Conservation (phyloP, 2,797 vertebrate genomes). For the Pantherophis vulpinus region DNA sequence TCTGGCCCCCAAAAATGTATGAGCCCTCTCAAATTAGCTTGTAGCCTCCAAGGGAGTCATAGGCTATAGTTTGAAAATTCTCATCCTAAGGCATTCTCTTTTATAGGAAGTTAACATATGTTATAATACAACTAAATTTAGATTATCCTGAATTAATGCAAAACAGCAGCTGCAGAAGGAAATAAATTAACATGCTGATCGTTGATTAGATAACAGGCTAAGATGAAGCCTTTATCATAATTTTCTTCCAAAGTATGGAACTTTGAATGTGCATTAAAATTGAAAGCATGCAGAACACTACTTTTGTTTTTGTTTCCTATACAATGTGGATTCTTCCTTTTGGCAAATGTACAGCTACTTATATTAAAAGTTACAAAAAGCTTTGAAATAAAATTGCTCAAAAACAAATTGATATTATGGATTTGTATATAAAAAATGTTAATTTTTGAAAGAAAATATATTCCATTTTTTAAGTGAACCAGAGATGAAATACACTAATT, state of each 20-base stretch:
- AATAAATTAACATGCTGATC: background rate
- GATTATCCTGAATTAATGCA: background rate
- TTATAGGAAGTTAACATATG: background rate
- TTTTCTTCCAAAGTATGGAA: background rate
- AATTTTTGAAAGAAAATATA: background rate
- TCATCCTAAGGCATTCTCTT: background rate
- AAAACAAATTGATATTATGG: constrained; percentile 36
- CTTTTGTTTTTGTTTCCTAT: background rate
- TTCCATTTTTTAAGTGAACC: constrained; percentile 46
- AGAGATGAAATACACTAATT: constrained; percentile 60
- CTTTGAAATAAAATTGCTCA: constrained; percentile 40
- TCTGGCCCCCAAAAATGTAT: background rate
- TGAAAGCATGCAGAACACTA: background rate
- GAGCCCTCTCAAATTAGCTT: background rate
- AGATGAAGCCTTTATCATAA: background rate
- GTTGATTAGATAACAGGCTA: background rate
- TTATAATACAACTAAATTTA: background rate
- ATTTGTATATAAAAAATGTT: background rate
- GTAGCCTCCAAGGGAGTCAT: background rate
- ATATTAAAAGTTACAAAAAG: background rate
- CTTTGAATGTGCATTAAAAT: background rate
- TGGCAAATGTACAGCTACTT: background rate
- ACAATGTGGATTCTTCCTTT: background rate
- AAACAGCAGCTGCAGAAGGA: background rate
- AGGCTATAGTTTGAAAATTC: background rate